phyloP scores from a whole-genome alignment of 2,888 invertebrate genomes.

The Morpho helenor region DNA sequence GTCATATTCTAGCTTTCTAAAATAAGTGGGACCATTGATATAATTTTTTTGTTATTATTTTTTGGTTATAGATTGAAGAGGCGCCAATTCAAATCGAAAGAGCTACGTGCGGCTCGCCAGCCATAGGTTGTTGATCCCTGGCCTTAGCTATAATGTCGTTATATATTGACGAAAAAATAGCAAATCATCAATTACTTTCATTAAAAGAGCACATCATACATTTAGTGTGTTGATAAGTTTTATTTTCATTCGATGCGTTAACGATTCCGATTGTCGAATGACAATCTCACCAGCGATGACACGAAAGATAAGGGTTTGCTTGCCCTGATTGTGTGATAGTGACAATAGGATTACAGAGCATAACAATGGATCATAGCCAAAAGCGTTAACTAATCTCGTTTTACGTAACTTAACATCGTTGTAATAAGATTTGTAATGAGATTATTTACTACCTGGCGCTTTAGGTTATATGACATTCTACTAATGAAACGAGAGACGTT shows the following conservation, averaged over 20 bases:
- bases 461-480: slow-evolving; percentile 21
- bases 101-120: no score
- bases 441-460: slow-evolving; percentile 46
- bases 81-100: no score
- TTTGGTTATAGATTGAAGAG: no score
- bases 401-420: slow-evolving; percentile 41
- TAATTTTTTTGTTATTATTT: no score
- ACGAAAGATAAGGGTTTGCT: slow-evolving; percentile 36
- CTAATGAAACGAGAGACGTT: neutral
- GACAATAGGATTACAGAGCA: slow-evolving; percentile 60
- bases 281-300: slow-evolving; percentile 27
- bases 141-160: no score
- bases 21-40: no score
- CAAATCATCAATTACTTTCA: no score
- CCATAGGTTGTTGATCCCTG: no score
- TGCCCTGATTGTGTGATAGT: slow-evolving; percentile 38
- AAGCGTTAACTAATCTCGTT: slow-evolving; percentile 57
- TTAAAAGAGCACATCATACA: no score
- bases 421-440: slow-evolving; percentile 52
- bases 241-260: neutral
- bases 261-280: slow-evolving; percentile 6
- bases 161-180: no score
- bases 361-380: slow-evolving; percentile 53
- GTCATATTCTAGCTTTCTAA: no score
- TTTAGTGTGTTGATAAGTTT: no score